Evolutionary conservation across 1,140 invertebrate species (phyloP).

Genomic region (Dryas iulia): DNA sequence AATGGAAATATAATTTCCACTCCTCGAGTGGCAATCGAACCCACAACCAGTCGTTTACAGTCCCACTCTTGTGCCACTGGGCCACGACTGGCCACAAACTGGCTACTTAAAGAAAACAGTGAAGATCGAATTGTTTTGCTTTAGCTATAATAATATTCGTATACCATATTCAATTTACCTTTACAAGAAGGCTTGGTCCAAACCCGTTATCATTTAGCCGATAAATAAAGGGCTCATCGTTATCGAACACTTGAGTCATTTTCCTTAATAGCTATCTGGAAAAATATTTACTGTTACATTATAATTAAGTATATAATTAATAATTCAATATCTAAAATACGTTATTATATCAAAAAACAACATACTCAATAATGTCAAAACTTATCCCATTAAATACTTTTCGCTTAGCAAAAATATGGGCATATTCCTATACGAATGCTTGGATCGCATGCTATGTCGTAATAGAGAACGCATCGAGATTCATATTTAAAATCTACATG

Average conservation of each 20-base stretch:
- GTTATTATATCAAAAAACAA: not conserved
- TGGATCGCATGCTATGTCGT: constrained; percentile 50
- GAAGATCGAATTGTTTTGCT: too few species aligned
- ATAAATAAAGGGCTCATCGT: constrained; percentile 86
- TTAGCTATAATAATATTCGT: not conserved
- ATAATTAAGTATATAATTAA: too few species aligned
- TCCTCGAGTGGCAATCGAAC: too few species aligned
- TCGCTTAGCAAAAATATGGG: not conserved
- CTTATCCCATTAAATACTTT: not conserved
- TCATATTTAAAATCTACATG: constrained; percentile 36
- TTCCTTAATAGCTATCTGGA: constrained; percentile 13
- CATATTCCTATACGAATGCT: constrained; percentile 29
- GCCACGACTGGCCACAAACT: too few species aligned
- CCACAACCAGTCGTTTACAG: too few species aligned
- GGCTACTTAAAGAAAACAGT: too few species aligned
- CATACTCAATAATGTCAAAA: not conserved
- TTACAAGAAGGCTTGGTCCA: constrained; percentile 87
- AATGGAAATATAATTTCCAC: too few species aligned
- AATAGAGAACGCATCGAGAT: constrained; percentile 34
- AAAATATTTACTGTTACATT: not conserved
- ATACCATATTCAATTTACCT: constrained; percentile 76
- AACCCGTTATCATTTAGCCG: constrained; percentile 87
- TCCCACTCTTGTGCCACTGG: too few species aligned
- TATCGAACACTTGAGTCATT: constrained; percentile 36
- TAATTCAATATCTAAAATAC: too few species aligned